These are phyloP conservation scores for Galaxias olidus DNA, from an alignment of 2,797 vertebrate genomes.

Conservation along the genomic window DNA sequence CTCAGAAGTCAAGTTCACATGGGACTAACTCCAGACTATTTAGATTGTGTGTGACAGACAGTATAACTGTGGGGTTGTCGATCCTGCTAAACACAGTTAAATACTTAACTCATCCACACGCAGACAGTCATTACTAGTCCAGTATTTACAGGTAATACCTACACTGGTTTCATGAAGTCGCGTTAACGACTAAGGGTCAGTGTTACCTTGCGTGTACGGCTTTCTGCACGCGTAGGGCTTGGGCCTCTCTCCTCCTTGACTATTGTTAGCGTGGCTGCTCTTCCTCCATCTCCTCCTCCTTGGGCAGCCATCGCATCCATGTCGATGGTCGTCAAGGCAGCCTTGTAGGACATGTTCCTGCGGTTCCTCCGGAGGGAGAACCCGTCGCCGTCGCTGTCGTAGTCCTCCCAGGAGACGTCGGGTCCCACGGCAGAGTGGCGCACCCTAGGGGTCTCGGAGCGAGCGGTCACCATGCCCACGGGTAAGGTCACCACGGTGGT, in stretches of 20 bases:
- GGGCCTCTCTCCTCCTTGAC: slow-evolving; percentile 60
- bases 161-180: too few species aligned
- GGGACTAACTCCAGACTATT: too few species aligned
- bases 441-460: slow-evolving; percentile 29
- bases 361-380: slow-evolving; percentile 80
- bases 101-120: too few species aligned
- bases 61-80: too few species aligned
- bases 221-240: slow-evolving; percentile 46
- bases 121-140: too few species aligned
- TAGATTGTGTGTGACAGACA: too few species aligned
- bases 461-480: slow-evolving; percentile 49
- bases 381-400: slow-evolving; percentile 75
- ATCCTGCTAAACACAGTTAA: too few species aligned
- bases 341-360: slow-evolving; percentile 90
- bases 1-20: background rate
- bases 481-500: slow-evolving; percentile 78
- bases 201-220: slow-evolving; percentile 65
- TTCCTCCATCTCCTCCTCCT: background rate
- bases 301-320: slow-evolving; percentile 12
- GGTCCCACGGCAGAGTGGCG: slow-evolving; percentile 52
- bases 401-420: slow-evolving; percentile 75
- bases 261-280: slow-evolving; percentile 58
- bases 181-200: too few species aligned
- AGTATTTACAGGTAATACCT: too few species aligned
- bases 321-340: slow-evolving; percentile 79